Conservation (phyloP, 2,113 vertebrate genomes). For the Hippocampus guttulatus region DNA sequence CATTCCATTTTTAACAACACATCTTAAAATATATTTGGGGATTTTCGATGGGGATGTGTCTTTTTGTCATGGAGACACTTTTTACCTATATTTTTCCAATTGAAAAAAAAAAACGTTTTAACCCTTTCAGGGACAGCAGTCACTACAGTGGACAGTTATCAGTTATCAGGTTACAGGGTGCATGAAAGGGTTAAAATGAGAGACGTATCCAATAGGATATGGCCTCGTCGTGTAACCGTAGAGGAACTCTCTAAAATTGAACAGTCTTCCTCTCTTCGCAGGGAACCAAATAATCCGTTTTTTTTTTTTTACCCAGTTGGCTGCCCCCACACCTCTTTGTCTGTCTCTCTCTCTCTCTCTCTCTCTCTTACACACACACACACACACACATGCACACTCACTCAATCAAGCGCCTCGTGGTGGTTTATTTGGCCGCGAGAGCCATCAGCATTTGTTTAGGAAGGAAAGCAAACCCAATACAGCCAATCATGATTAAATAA, state of each 20-base stretch:
- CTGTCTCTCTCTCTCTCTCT: background rate
- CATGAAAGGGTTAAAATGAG: too few relatives aligned
- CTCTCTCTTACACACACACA: background rate
- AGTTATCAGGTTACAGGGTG: too few relatives aligned
- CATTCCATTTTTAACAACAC: too few relatives aligned
- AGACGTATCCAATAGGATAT: background rate
- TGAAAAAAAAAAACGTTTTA: too few relatives aligned
- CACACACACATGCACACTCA: conserved; percentile 9
- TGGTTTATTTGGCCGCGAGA: conserved; percentile 51
- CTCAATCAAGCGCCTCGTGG: conserved; percentile 12
- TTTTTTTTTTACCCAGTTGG: conserved; percentile 62
- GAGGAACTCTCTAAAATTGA: conserved; percentile 59
- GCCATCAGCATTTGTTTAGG: conserved; percentile 33
- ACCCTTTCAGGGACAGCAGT: too few relatives aligned
- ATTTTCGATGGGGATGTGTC: too few relatives aligned
- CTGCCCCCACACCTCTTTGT: conserved; percentile 25
- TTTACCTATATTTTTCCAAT: too few relatives aligned
- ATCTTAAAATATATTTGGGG: too few relatives aligned
- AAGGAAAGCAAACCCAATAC: conserved; percentile 54
- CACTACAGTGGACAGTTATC: too few relatives aligned
- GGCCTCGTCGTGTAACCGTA: conserved; percentile 50
- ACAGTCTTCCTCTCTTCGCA: conserved; percentile 51
- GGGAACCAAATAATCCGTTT: conserved; percentile 44
- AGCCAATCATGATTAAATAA: conserved; percentile 57
- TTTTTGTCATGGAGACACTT: too few relatives aligned